Conservation (phyloP, 2,797 vertebrate genomes). For the Anableps anableps region DNA sequence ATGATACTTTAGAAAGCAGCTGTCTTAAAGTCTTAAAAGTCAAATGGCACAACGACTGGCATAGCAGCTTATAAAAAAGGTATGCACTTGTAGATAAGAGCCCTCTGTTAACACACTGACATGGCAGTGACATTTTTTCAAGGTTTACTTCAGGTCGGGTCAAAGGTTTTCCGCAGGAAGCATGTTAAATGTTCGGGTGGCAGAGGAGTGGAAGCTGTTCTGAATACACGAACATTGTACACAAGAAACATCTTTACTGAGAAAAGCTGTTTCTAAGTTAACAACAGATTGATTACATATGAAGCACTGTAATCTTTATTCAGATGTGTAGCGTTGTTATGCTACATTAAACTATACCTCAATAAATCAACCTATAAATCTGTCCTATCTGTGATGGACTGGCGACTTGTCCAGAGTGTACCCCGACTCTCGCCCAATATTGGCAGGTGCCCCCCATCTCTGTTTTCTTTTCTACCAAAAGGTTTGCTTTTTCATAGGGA, state of each 20-base stretch:
- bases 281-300: conserved; percentile 2
- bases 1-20: conserved; percentile 21
- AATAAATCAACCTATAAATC: neutral
- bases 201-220: conserved; percentile 1
- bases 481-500: neutral
- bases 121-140: conserved; percentile 51
- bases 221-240: conserved; percentile 8
- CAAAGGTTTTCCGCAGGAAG: conserved; percentile 38
- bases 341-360: neutral
- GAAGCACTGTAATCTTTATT: conserved; percentile 7
- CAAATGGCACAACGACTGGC: conserved; percentile 2
- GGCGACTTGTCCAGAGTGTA: neutral
- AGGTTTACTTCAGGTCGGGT: conserved; percentile 54
- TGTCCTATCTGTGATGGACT: neutral
- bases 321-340: neutral
- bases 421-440: neutral
- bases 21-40: conserved; percentile 35
- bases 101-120: conserved; percentile 34
- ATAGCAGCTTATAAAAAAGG: conserved; percentile 14
- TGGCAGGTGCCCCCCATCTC: neutral
- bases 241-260: neutral
- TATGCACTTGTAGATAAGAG: conserved; percentile 8
- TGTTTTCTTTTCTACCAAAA: neutral
- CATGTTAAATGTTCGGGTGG: conserved; percentile 49
- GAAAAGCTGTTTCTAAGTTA: neutral